Conservation (phyloP, 2,888 invertebrate species). For the Sialis fuliginosa region DNA sequence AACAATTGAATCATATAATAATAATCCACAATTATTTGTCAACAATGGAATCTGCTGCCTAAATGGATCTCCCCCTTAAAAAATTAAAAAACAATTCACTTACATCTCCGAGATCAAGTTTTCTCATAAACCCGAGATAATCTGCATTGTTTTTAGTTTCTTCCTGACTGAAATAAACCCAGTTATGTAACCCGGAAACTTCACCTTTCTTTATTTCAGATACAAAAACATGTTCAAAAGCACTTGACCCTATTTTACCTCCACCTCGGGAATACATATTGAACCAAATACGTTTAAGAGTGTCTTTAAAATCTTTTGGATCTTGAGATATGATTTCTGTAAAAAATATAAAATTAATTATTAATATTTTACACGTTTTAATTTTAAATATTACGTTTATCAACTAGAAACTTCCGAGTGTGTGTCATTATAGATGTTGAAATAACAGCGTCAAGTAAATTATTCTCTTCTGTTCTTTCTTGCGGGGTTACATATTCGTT, state of each 20-base stretch:
- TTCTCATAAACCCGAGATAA: constrained; percentile 64
- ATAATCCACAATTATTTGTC: too few relatives aligned
- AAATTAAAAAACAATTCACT: constrained; percentile 18
- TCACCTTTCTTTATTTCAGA: constrained; percentile 66
- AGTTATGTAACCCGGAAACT: constrained; percentile 76
- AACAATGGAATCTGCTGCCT: too few relatives aligned
- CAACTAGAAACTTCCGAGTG: constrained; percentile 44
- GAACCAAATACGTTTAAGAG: constrained; percentile 61
- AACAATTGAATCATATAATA: too few relatives aligned
- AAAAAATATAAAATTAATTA: neutral
- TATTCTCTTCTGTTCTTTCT: constrained; percentile 61
- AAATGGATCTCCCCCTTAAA: too few relatives aligned
- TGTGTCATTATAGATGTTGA: constrained; percentile 57
- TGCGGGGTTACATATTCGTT: constrained; percentile 60
- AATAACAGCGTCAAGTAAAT: constrained; percentile 60
- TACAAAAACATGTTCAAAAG: constrained; percentile 85
- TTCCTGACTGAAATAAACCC: constrained; percentile 69
- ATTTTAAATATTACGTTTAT: constrained; percentile 28
- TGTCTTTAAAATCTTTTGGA: constrained; percentile 50
- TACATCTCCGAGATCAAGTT: constrained; percentile 51
- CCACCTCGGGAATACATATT: constrained; percentile 64
- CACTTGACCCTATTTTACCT: constrained; percentile 69
- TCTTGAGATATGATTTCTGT: constrained; percentile 25
- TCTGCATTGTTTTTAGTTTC: constrained; percentile 52
- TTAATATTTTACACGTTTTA: neutral